These are phyloP conservation scores for Tichodroma muraria DNA, from an alignment of 2,113 vertebrate species.

Conservation along the genomic window DNA sequence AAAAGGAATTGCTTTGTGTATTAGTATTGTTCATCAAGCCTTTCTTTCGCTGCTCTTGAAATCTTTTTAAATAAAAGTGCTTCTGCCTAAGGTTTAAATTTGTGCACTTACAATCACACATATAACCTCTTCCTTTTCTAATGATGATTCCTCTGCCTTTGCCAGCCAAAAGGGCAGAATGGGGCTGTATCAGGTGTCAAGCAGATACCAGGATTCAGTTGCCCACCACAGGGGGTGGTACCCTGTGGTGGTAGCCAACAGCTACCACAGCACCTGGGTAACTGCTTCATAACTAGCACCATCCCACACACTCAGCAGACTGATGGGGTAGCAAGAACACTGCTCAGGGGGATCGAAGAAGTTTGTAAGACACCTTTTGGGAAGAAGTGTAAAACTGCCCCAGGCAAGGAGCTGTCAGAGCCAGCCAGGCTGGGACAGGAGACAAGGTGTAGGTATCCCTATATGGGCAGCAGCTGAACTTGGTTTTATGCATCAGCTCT, in stretches of 20 bases:
- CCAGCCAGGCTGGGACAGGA: not conserved
- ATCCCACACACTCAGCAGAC: not conserved
- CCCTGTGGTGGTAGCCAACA: not conserved
- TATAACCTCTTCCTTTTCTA: not conserved
- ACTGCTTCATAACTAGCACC: not conserved
- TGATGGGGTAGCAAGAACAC: fast-evolving
- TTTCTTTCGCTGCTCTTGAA: not conserved
- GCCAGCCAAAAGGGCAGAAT: not conserved
- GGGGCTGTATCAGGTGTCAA: not conserved
- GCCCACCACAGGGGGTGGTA: not conserved
- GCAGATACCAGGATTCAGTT: not conserved
- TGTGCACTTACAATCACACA: not conserved
- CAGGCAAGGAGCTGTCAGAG: not conserved
- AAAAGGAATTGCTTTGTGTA: not conserved
- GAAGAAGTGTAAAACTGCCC: not conserved
- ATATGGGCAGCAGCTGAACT: not conserved
- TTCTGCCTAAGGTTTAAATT: not conserved
- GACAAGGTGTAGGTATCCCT: not conserved
- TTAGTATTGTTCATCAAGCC: not conserved
- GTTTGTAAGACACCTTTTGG: not conserved
- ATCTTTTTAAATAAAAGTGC: not conserved
- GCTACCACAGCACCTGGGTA: not conserved
- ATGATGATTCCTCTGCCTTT: not conserved
- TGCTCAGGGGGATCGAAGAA: not conserved
- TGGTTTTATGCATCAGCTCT: not conserved